Base-by-base conservation (phyloP, 2,888 invertebrate genomes). In the Acrobasis repandana region DNA sequence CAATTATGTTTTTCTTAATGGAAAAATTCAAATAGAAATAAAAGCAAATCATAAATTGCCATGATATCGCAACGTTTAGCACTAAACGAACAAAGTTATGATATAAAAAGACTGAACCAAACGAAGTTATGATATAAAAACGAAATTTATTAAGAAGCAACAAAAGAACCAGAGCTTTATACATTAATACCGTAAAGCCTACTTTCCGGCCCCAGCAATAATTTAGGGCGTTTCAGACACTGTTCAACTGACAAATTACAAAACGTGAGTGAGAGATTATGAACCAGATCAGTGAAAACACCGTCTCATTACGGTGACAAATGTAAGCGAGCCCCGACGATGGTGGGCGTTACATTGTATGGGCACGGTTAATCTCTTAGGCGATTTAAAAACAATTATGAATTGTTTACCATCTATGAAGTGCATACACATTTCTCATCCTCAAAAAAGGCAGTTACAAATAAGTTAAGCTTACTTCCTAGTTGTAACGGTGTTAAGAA, bases 251-350 rank as follows among this genome's bases (percentile, higher is more conserved):
- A n/a, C 33, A 46, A 54, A 54, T 56, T 11, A 33, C 56, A 33
- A 57, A 33, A 20, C 56, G 47, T 33, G 47, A 46, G 47, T 28
- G 43, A 46, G 56, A 57, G 56, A 57, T 57, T 16, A 54, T 38
- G 54, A 16, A 14, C 38, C 18, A 36, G 14, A 20, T 54, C 38
- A 43, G 50, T 50, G 43, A 38, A 38, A 38, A 38, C 54, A 18
- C 20, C 38, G 10, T 43, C 54, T 54, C 54, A 54, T 54, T 54
- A 54, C 54, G 38, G 54, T 38, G 54, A 54, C 54, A 54, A 54
- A 54, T 54, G 54, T 20, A 38, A 54, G 18, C 5, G 62, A 63
- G 63, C 47, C 51, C 47, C 51, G 48, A 54, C 54, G 62, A 59
- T 62, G 14, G 54, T 54, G 54, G 54, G 54, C 54, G 54, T 18